Evolutionary conservation across 2,888 invertebrate species (phyloP).

Genomic region (Dryadula phaetusa): DNA sequence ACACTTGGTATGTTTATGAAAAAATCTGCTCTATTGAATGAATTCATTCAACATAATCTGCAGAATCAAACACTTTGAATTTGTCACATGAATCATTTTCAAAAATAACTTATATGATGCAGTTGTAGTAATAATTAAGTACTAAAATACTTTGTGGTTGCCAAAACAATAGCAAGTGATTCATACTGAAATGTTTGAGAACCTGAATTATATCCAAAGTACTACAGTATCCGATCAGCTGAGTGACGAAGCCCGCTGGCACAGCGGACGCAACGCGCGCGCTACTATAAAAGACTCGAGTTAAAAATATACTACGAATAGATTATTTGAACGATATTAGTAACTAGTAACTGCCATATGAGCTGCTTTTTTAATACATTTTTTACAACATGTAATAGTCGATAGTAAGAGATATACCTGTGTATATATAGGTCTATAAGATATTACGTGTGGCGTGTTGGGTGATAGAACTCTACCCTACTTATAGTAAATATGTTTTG

Average conservation of each 20-base stretch:
- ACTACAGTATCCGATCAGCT: constrained; percentile 27
- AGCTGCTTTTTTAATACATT: no score
- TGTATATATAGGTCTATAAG: no score
- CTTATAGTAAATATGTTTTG: no score
- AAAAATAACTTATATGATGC: not conserved
- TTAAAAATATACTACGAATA: constrained; percentile 36
- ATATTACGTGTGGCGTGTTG: no score
- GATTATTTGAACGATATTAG: constrained; percentile 9
- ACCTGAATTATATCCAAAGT: constrained; percentile 9
- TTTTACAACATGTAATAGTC: no score
- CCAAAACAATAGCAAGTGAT: constrained; percentile 15
- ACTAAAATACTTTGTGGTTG: not conserved
- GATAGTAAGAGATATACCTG: no score
- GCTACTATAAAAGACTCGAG: constrained; percentile 42
- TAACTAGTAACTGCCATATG: no score
- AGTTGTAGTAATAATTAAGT: constrained; percentile 3
- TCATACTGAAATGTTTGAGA: constrained; percentile 2
- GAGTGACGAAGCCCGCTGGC: constrained; percentile 23
- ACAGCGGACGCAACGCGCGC: constrained; percentile 30
- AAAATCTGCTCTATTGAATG: not conserved
- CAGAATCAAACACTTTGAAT: not conserved
- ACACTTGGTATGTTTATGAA: no score
- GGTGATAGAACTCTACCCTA: no score
- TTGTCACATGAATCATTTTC: not conserved
- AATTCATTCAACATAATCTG: not conserved